Conservation (phyloP, 1,140 invertebrate genomes). For the Drosophila equinoxialis region DNA sequence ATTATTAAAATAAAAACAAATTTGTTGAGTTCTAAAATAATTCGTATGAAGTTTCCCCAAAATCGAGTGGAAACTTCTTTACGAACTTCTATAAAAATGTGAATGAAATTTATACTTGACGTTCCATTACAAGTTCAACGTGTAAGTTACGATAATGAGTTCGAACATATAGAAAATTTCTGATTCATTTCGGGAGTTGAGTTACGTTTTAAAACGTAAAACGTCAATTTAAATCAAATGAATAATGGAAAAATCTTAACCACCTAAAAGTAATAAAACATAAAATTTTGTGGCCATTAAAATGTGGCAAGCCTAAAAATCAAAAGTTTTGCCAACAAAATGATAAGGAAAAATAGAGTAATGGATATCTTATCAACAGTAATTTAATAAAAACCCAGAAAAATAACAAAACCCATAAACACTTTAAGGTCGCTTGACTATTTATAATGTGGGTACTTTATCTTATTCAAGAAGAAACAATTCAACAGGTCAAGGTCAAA, state of each 20-base stretch:
- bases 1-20: too few relatives aligned
- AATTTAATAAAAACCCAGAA: neutral
- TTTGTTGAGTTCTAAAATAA: too few relatives aligned
- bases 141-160: too few relatives aligned
- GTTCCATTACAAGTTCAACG: too few relatives aligned
- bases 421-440: neutral
- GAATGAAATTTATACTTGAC: too few relatives aligned
- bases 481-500: neutral
- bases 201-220: too few relatives aligned
- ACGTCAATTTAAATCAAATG: too few relatives aligned
- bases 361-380: neutral
- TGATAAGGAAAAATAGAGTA: neutral
- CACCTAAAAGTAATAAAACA: neutral
- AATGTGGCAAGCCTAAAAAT: slow-evolving; percentile 2
- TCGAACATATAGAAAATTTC: too few relatives aligned
- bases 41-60: too few relatives aligned
- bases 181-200: too few relatives aligned
- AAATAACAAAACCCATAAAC: neutral
- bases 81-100: too few relatives aligned
- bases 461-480: slow-evolving; percentile 1
- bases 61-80: too few relatives aligned
- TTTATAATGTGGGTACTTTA: neutral
- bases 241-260: neutral
- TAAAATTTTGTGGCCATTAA: neutral
- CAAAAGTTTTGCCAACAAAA: neutral